Evolutionary conservation across 2,888 invertebrate genomes (phyloP).

Genomic region (Abrostola triplasia): DNA sequence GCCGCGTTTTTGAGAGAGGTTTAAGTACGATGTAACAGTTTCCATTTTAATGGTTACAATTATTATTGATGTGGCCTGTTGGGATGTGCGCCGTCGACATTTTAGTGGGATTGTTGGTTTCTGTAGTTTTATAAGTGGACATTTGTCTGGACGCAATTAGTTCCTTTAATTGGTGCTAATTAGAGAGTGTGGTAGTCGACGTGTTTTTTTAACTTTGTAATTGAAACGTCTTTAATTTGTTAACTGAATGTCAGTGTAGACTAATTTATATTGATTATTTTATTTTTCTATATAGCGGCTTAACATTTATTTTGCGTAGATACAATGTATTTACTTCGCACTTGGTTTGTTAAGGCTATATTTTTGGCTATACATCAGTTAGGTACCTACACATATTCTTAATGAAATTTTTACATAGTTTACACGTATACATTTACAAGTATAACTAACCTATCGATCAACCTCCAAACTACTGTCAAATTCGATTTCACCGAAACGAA

Average conservation of each 20-base stretch:
- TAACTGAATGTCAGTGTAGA: slow-evolving; percentile 15
- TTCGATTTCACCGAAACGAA: slow-evolving; percentile 9
- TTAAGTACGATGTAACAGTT: slow-evolving; percentile 56
- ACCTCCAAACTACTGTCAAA: neutral
- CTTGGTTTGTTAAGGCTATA: no score
- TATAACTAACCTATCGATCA: no score
- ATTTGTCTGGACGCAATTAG: slow-evolving; percentile 41
- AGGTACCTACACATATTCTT: no score
- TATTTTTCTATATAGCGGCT: neutral
- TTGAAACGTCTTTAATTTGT: slow-evolving; percentile 24
- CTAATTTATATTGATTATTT: neutral
- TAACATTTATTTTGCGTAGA: neutral
- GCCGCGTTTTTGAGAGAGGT: slow-evolving; percentile 51
- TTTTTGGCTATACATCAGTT: no score
- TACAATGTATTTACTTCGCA: no score
- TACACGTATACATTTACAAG: no score
- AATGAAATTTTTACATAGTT: no score
- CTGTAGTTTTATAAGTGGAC: slow-evolving; percentile 25
- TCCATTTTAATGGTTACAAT: slow-evolving; percentile 54
- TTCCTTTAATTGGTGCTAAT: slow-evolving; percentile 35
- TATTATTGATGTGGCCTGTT: slow-evolving; percentile 45
- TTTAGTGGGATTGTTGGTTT: slow-evolving; percentile 31
- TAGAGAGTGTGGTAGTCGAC: slow-evolving; percentile 26
- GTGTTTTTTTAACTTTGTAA: slow-evolving; percentile 20
- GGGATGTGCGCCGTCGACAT: slow-evolving; percentile 24